Conservation (phyloP, 2,888 invertebrate species). For the Stenoptilia bipunctidactyla region DNA sequence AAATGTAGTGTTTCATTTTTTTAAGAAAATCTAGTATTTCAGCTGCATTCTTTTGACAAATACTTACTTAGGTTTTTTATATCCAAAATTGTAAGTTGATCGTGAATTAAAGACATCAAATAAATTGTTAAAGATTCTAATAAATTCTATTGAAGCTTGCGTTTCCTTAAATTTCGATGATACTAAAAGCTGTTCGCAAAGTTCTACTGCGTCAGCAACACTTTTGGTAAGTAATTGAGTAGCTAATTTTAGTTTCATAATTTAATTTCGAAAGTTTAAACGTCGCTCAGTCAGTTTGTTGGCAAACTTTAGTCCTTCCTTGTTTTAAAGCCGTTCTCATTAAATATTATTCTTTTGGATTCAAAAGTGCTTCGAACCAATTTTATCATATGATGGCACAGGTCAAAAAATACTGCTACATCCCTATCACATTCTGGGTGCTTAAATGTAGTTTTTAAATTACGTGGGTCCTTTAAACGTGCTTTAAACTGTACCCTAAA, state of each 20-base stretch:
- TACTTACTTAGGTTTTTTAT: too few species aligned
- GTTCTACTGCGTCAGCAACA: slow-evolving; percentile 9
- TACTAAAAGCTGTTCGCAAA: slow-evolving; percentile 1
- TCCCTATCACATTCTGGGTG: slow-evolving; percentile 15
- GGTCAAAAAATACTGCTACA: slow-evolving; percentile 16
- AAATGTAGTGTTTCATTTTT: too few species aligned
- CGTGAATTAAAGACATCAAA: too few species aligned
- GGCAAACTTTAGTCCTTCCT: slow-evolving; percentile 13
- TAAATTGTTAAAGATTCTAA: slow-evolving; percentile 2
- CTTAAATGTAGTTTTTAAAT: slow-evolving; percentile 17
- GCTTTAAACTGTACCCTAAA: slow-evolving; percentile 15
- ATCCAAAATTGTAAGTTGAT: too few species aligned
- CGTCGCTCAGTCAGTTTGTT: slow-evolving; percentile 12
- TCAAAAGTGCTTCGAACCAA: slow-evolving; percentile 18
- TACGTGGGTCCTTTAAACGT: slow-evolving; percentile 10
- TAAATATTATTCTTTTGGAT: slow-evolving; percentile 12
- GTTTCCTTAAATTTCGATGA: slow-evolving; percentile 1
- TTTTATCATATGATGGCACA: slow-evolving; percentile 14
- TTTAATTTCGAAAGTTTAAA: slow-evolving; percentile 9
- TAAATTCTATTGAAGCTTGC: slow-evolving; percentile 10
- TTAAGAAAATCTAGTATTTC: too few species aligned
- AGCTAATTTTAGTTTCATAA: slow-evolving; percentile 14
- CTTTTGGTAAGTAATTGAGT: slow-evolving; percentile 11
- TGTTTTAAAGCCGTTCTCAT: slow-evolving; percentile 12
- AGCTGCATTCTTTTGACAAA: too few species aligned